Evolutionary conservation across 2,888 invertebrate genomes (phyloP), one percentile per base, ranked within the genome.

Genomic region (Netelia virgata): DNA sequence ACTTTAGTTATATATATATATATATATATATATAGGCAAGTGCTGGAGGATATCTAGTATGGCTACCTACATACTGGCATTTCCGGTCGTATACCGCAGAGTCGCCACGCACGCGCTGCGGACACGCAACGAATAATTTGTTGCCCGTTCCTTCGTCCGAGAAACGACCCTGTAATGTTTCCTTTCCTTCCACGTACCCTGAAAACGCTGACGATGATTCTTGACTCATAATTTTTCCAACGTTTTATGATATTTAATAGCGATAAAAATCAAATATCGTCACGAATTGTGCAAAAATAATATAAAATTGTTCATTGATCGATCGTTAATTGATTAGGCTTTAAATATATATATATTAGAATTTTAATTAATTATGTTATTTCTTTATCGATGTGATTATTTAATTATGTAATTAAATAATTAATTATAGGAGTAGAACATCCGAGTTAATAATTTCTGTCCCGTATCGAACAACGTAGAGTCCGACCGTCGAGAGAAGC

Each of bases 61-160:
- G 72, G 66, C 75, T 59, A 80, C 69, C 28, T 68, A 68, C 57
- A 53, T 75, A 63, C 80, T 61, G 83, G 85, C 89, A 73, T 83
- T 89, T 90, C 90, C 91, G 86, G 88, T 86, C 82, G 83, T 80
- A 85, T 79, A 88, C 83, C 50, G 50, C 20, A 53, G 63, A 63
- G 63, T 64, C 64, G 69, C 81, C 85, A 81, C 76, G 78, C 87
- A 84, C 70, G 86, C 82, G 80, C 78, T 69, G 61, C 73, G 80
- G 70, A 88, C 89, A 88, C 84, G 86, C 87, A 85, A 88, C 77
- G 75, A 84, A 86, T 79, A 82, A 75, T 68, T 84, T 72, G 74
- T 79, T 43, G 57, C 23, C 53, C 80, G 72, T 76, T 80, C 66
- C 9, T 16, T 57, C 70, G 55, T 59, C 59, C n/a, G n/a, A 10